Evolutionary conservation across 2,113 vertebrate species (phyloP).

Genomic region (Cygnus atratus): DNA sequence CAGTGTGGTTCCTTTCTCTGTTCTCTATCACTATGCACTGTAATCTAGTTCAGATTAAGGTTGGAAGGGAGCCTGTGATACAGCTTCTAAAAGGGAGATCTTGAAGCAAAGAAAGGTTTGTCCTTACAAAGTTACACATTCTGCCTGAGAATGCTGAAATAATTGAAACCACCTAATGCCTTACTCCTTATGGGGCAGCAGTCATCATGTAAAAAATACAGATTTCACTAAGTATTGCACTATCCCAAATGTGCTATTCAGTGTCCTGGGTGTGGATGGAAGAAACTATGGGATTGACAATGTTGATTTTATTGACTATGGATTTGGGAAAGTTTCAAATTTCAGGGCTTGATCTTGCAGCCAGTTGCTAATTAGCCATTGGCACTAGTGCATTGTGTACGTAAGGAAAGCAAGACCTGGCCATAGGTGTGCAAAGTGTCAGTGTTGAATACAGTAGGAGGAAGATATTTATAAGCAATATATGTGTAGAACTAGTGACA

Average conservation of each 20-base stretch:
- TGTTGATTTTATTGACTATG: background rate
- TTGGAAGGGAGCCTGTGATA: background rate
- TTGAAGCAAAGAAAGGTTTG: background rate
- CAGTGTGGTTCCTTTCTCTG: background rate
- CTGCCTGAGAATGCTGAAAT: background rate
- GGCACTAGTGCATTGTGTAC: background rate
- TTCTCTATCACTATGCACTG: background rate
- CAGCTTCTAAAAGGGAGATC: background rate
- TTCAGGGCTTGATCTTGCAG: background rate
- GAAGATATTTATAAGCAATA: background rate
- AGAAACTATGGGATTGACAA: background rate
- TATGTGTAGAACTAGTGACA: background rate
- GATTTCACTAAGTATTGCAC: background rate
- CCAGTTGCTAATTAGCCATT: background rate
- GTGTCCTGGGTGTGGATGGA: background rate
- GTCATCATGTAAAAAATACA: background rate
- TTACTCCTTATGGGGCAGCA: background rate
- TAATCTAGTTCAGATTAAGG: background rate
- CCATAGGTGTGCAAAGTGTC: background rate
- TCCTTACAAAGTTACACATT: background rate
- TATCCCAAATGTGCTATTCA: background rate
- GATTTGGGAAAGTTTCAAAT: background rate
- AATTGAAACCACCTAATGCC: background rate
- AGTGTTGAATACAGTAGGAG: rapidly evolving
- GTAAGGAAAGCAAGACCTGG: background rate